These are phyloP conservation scores for Phaonia tiefii DNA, from an alignment of 2,888 invertebrate species.

Conservation along the genomic window DNA sequence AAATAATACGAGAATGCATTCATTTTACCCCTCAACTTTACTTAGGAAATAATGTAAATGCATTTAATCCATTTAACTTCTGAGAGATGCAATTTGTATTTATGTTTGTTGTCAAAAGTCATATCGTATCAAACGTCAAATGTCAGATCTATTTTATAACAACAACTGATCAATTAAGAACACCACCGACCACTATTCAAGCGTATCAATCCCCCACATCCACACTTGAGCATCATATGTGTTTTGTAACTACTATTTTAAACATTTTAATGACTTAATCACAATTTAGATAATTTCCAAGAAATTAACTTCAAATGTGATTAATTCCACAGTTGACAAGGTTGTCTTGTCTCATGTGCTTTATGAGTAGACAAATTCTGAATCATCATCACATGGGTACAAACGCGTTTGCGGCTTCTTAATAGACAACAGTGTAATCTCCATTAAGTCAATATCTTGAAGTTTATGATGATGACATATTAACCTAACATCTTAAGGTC, in stretches of 20 bases:
- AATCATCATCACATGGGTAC: neutral
- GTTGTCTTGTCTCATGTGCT: slow-evolving; percentile 48
- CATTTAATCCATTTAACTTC: too few species aligned
- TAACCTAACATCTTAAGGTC: slow-evolving; percentile 53
- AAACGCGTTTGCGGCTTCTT: too few species aligned
- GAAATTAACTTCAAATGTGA: slow-evolving; percentile 49
- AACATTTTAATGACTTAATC: slow-evolving; percentile 30
- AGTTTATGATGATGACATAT: neutral
- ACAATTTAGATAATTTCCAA: slow-evolving; percentile 32
- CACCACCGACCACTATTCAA: neutral
- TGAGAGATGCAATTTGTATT: too few species aligned
- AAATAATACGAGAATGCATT: too few species aligned
- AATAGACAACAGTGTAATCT: neutral
- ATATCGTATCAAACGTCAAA: neutral
- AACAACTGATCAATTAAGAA: neutral
- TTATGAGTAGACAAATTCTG: neutral
- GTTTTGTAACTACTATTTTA: slow-evolving; percentile 7
- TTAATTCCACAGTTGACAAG: slow-evolving; percentile 58
- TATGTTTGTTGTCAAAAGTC: too few species aligned
- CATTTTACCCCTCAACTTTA: too few species aligned
- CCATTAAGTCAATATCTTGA: slow-evolving; percentile 2
- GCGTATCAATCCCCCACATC: neutral
- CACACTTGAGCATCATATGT: neutral
- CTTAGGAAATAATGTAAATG: too few species aligned
- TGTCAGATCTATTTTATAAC: neutral